phyloP scores from a whole-genome alignment of 2,113 vertebrate genomes.

The Thunnus maccoyii region DNA sequence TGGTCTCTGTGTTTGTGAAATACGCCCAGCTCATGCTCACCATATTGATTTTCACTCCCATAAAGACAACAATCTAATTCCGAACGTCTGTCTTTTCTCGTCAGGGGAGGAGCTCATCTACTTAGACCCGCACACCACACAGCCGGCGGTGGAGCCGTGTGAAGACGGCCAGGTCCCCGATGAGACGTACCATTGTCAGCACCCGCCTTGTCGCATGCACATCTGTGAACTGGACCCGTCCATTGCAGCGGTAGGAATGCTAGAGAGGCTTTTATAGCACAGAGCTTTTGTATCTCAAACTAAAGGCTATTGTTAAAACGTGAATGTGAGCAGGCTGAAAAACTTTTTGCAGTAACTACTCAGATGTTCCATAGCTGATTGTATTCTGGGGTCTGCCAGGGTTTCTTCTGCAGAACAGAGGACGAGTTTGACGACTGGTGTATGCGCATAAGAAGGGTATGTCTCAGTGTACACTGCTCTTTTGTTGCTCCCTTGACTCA shows the following conservation, averaged over 20 bases:
- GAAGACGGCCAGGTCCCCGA: slow-evolving; percentile 87
- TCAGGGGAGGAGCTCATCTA: slow-evolving; percentile 96
- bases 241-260: slow-evolving; percentile 91
- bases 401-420: slow-evolving; percentile 96
- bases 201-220: slow-evolving; percentile 97
- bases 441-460: slow-evolving; percentile 93
- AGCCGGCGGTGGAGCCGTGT: slow-evolving; percentile 89
- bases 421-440: slow-evolving; percentile 97
- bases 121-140: slow-evolving; percentile 97
- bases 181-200: slow-evolving; percentile 96
- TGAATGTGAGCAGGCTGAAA: slow-evolving; percentile 10
- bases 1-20: slow-evolving; percentile 68
- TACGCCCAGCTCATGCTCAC: slow-evolving; percentile 26
- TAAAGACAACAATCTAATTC: background rate
- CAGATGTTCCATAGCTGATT: slow-evolving; percentile 15
- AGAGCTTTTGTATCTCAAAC: background rate
- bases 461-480: slow-evolving; percentile 33
- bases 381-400: slow-evolving; percentile 81
- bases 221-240: slow-evolving; percentile 97
- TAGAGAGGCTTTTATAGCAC: background rate
- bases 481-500: background rate
- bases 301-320: background rate
- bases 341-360: background rate
- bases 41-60: background rate
- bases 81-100: background rate